Evolutionary conservation across 2,113 vertebrate genomes (phyloP), one percentile per base, ranked within the genome.

Genomic region (Pandion haliaetus): DNA sequence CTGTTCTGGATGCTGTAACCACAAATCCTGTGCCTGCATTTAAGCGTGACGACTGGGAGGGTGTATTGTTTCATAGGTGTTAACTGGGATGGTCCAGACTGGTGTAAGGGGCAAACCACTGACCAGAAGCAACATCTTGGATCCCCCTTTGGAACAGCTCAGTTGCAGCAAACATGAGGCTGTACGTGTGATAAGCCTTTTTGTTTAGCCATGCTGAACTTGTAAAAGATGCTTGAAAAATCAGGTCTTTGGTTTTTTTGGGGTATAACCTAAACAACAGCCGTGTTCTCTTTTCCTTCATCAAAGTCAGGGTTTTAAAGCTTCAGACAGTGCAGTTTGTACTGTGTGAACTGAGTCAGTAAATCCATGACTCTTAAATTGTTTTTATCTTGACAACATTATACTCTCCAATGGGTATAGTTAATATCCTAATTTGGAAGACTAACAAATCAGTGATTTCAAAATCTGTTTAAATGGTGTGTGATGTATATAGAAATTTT

Each of bases 221-320:
- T 38, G 88, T 86, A 83, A 90, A 94, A 93, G 71, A 78, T 83
- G 86, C 71, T 83, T 89, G 88, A 88, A 90, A 96, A 95, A 90
- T 86, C 89, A 92, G 80, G 67, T 78, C 88, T 94, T 78, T 77
- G 47, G 23, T 10, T 71, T 8, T 21, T 55, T 78, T 29, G 17
- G 20, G 38, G 19, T 34, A 40, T 70, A 80, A 58, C 54, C 25
- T 21, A 42, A 92, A 81, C 72, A 74, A 34, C 26, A 15, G 72
- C 83, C 47, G 31, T 6, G 8, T 74, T 88, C 42, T 81, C 17
- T 74, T 65, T 65, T 67, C 57, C 7, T 47, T 29, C 18, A 5
- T 74, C 13, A 14, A 40, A 81, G 34, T 54, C 24, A 9, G 59
- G n/a, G 12, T 92, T 34, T 73, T 80, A 63, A 44, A 72, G 44